These are phyloP conservation scores for Limnephilus lunatus DNA, from an alignment of 2,888 invertebrate genomes.

Conservation along the genomic window DNA sequence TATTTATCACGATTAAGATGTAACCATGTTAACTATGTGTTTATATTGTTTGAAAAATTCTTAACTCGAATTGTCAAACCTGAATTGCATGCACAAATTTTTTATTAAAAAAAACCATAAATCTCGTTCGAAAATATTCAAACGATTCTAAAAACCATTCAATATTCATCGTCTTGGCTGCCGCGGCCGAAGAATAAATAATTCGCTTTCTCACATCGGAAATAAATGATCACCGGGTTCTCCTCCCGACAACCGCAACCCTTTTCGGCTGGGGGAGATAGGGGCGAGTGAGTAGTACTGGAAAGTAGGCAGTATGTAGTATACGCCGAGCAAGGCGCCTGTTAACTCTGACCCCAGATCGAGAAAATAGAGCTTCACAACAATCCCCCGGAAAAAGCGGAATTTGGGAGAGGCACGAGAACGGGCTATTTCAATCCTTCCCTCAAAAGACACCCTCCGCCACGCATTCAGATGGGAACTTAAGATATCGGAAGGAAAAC, in stretches of 20 bases:
- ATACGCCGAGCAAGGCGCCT: conserved; percentile 15
- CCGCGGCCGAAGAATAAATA: conserved; percentile 54
- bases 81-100: no score
- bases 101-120: background rate
- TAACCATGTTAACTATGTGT: no score
- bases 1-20: no score
- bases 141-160: conserved; percentile 56
- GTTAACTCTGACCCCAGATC: conserved; percentile 46
- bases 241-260: conserved; percentile 30
- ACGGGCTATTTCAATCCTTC: conserved; percentile 44
- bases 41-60: no score
- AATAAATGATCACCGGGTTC: conserved; percentile 53
- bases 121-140: conserved; percentile 55
- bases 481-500: conserved; percentile 55
- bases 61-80: no score
- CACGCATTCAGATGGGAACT: conserved; percentile 52
- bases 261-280: conserved; percentile 37
- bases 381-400: conserved; percentile 47
- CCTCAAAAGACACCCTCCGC: conserved; percentile 43
- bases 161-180: conserved; percentile 55
- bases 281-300: background rate
- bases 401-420: conserved; percentile 34
- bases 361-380: conserved; percentile 51
- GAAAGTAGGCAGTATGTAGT: background rate
- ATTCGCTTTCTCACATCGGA: conserved; percentile 47